A percentile compares a stretch with the other conserved stretches of the same genome.
phyloP scores from a whole-genome alignment of 2,888 invertebrate species.

The Agrochola lychnidis region DNA sequence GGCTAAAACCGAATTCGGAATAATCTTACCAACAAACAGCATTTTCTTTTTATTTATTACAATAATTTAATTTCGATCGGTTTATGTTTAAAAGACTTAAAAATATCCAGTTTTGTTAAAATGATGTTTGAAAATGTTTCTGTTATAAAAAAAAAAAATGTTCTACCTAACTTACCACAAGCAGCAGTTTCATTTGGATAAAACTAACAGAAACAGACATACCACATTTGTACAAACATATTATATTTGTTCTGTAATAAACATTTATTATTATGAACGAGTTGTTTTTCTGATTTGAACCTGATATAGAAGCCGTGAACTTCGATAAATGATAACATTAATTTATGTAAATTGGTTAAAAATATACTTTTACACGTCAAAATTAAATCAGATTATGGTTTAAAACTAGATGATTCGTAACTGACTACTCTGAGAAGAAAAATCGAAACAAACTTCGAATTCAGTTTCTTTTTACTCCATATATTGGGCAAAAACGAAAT shows the following conservation, averaged over 20 bases:
- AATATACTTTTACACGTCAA: neutral
- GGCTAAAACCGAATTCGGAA: neutral
- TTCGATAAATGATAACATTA: neutral
- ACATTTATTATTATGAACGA: neutral
- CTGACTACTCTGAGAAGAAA: too few relatives aligned
- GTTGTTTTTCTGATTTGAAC: neutral
- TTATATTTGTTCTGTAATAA: neutral
- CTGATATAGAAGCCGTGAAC: neutral
- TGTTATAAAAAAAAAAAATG: neutral
- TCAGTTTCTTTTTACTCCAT: too few relatives aligned
- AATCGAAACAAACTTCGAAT: too few relatives aligned
- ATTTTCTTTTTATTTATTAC: neutral
- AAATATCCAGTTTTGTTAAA: neutral
- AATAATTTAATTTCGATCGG: neutral
- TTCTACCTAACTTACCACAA: neutral
- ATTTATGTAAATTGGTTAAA: too few relatives aligned
- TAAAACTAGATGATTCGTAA: too few relatives aligned
- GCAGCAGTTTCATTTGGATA: neutral
- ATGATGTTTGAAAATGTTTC: neutral
- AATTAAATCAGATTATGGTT: too few relatives aligned
- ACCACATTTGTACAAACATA: conserved; percentile 7
- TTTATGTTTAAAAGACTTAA: neutral
- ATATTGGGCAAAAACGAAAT: too few relatives aligned
- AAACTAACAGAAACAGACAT: neutral
- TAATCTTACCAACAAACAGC: neutral